Conservation (phyloP, 2,113 vertebrate species). For the Pagrus major region DNA sequence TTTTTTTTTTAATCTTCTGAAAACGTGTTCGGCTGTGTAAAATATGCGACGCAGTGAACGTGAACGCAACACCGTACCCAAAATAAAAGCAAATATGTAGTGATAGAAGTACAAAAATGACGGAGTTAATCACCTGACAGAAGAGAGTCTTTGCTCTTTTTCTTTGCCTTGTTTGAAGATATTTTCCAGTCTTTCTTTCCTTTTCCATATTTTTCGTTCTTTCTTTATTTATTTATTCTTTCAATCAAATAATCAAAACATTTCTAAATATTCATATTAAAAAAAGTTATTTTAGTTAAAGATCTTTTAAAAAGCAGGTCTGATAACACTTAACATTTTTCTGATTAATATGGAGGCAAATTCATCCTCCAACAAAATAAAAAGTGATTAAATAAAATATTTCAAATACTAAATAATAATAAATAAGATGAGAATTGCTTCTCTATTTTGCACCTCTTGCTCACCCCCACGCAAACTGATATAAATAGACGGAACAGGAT, state of each 20-base stretch:
- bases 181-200: neutral
- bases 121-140: neutral
- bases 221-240: slow-evolving; percentile 4
- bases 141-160: neutral
- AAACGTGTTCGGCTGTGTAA: too few relatives aligned
- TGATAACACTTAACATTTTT: neutral
- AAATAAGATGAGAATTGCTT: slow-evolving; percentile 9
- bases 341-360: neutral
- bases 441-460: neutral
- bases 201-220: neutral
- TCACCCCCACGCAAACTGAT: slow-evolving; percentile 13
- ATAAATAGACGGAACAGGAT: slow-evolving; percentile 5
- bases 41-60: neutral
- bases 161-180: neutral
- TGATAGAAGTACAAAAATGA: neutral
- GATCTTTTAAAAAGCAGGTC: neutral
- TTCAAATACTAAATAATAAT: neutral
- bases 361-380: neutral
- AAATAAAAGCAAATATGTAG: too few relatives aligned
- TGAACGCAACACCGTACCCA: neutral
- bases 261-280: neutral
- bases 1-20: neutral
- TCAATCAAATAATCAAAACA: neutral
- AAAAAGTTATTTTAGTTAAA: neutral
- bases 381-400: neutral